Evolutionary conservation across 2,113 vertebrate genomes (phyloP), one percentile per base, ranked within the genome.

Genomic region (Calyptommatus sinebrachiatus): DNA sequence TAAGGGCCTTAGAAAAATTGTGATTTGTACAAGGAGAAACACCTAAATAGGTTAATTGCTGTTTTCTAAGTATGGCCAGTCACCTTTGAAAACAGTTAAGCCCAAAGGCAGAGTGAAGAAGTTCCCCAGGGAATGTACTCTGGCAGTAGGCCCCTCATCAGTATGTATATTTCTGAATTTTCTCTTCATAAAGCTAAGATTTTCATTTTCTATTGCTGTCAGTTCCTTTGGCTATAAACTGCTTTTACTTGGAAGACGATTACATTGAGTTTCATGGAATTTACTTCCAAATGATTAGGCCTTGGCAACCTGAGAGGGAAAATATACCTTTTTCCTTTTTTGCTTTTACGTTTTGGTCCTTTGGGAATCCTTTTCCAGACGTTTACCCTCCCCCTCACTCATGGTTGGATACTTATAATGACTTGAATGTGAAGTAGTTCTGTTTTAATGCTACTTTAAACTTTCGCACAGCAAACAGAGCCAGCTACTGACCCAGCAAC

Each of bases 391-490:
- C 35, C 41, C n/a, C 22, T 81, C 66, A 29, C 75, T 62, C 53
- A 76, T n/a, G 53, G 57, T 46, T 81, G 35, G 73, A 4, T 65
- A 63, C 0, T 0, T 75, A 77, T n/a, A 46, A 65, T 46, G 75
- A 29, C 8, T 1, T 78, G 57, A 85, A 88, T 84, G 18, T 70
- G 61, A 87, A 48, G 1, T 50, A 71, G 9, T 14, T 22, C 65
- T 78, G 62, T 71, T 85, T 76, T 87, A 79, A 83, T 86, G 76
- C 28, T 7, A 66, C 72, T 91, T 83, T 18, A 90, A 76, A 78
- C 80, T 84, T 77, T 83, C 80, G 3, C 76, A 31, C 63, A 81
- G 60, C 83, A 73, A 71, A 82, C 22, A 46, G 12, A 83, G 29
- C 76, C 78, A 71, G 46, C 75, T 71, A 66, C 57, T 82, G 80